Evolutionary conservation across 2,888 invertebrate species (phyloP).

Genomic region (Choreutis nemorana): DNA sequence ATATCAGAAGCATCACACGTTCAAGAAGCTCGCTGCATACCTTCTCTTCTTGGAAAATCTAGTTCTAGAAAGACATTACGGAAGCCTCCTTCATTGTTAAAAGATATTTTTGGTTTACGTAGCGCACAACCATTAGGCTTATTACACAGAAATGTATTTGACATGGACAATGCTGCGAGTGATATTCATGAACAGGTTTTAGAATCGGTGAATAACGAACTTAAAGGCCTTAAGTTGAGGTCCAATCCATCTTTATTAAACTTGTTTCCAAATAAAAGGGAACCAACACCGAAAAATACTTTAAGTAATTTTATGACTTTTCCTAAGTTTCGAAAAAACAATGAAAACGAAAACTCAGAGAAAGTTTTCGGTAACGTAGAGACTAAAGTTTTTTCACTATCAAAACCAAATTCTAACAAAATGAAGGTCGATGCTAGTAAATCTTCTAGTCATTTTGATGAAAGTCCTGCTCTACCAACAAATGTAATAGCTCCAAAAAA

Average conservation of each 20-base stretch:
- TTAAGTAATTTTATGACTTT: no score
- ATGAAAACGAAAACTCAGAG: no score
- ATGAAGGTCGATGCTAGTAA: no score
- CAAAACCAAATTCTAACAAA: no score
- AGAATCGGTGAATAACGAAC: constrained; percentile 10
- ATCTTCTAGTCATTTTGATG: no score
- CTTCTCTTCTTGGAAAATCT: constrained; percentile 18
- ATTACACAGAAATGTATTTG: constrained; percentile 17
- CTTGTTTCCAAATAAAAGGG: constrained; percentile 5
- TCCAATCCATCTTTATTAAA: constrained; percentile 9
- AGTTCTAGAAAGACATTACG: constrained; percentile 9
- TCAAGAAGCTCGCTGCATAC: constrained; percentile 28
- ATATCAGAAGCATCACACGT: constrained; percentile 30
- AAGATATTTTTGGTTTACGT: constrained; percentile 19
- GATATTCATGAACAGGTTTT: constrained; percentile 23
- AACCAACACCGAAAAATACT: constrained; percentile 4
- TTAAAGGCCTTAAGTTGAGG: constrained; percentile 14
- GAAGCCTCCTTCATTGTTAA: constrained; percentile 16
- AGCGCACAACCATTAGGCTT: no score
- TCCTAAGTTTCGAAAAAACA: no score
- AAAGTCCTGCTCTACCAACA: no score
- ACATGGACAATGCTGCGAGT: constrained; percentile 33
- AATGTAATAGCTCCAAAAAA: no score
- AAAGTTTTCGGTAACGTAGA: no score
- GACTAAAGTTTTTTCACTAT: no score